Conservation (phyloP, 2,797 vertebrate species). For the Pangasius krempfi region DNA sequence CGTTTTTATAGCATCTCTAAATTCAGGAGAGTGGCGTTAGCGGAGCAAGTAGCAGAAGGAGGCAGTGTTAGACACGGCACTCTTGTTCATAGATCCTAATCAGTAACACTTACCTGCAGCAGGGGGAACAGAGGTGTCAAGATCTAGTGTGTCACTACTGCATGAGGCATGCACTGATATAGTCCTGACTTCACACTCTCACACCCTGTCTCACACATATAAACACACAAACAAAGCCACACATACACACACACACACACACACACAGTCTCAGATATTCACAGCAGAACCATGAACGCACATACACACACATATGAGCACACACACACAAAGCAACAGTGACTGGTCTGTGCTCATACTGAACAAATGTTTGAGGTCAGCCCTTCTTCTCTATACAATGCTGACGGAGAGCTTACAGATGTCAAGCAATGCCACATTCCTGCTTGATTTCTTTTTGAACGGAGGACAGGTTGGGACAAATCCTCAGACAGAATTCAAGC, state of each 20-base stretch:
- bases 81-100: conserved; percentile 56
- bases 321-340: background rate
- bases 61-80: conserved; percentile 19
- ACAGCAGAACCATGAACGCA: background rate
- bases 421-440: conserved; percentile 41
- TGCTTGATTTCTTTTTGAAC: conserved; percentile 49
- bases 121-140: conserved; percentile 58
- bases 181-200: conserved; percentile 31
- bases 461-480: conserved; percentile 37
- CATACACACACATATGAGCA: background rate
- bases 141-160: conserved; percentile 54
- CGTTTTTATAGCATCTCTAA: background rate
- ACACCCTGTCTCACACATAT: conserved; percentile 40
- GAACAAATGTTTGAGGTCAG: conserved; percentile 42
- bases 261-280: background rate
- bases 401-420: conserved; percentile 48
- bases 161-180: conserved; percentile 57
- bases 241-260: background rate
- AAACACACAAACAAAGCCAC: conserved; percentile 38
- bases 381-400: conserved; percentile 29
- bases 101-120: conserved; percentile 60
- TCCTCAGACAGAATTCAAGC: conserved; percentile 36
- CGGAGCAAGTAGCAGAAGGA: conserved; percentile 22
- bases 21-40: conserved; percentile 3
- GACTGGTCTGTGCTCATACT: background rate